Evolutionary conservation across 2,113 vertebrate genomes (phyloP).

Genomic region (Catharus minimus): DNA sequence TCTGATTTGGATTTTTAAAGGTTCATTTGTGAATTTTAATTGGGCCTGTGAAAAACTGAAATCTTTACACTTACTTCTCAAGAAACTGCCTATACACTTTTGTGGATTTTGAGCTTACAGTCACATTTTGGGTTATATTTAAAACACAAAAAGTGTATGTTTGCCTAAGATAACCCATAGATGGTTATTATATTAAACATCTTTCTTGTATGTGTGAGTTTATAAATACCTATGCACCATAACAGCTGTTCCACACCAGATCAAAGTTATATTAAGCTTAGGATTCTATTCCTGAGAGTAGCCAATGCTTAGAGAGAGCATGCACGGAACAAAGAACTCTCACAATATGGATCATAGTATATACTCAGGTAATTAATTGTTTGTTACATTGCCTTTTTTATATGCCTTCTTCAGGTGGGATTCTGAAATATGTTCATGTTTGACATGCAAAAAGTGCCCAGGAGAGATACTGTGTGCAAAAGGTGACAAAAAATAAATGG

Average conservation of each 20-base stretch:
- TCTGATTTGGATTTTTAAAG: not conserved
- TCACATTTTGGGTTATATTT: not conserved
- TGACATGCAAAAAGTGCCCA: not conserved
- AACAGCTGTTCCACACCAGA: not conserved
- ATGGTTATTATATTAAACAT: not conserved
- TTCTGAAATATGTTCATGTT: not conserved
- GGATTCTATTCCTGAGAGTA: not conserved
- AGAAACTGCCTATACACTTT: not conserved
- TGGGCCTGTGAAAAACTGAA: not conserved
- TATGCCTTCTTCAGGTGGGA: not conserved
- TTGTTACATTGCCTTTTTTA: not conserved
- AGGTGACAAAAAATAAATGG: not conserved
- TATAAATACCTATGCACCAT: not conserved
- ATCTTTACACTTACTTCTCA: not conserved
- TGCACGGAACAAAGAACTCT: not conserved
- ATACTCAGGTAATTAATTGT: not conserved
- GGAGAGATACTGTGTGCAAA: not conserved
- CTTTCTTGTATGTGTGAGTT: not conserved
- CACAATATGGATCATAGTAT: not conserved
- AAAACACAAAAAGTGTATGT: not conserved
- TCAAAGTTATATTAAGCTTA: not conserved
- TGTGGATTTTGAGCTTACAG: not conserved
- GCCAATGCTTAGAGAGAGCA: not conserved
- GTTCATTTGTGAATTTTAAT: not conserved
- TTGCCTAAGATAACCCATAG: not conserved